Evolutionary conservation across 2,888 invertebrate genomes (phyloP), one percentile per base, ranked within the genome.

Genomic region (Ectropis crepuscularia): DNA sequence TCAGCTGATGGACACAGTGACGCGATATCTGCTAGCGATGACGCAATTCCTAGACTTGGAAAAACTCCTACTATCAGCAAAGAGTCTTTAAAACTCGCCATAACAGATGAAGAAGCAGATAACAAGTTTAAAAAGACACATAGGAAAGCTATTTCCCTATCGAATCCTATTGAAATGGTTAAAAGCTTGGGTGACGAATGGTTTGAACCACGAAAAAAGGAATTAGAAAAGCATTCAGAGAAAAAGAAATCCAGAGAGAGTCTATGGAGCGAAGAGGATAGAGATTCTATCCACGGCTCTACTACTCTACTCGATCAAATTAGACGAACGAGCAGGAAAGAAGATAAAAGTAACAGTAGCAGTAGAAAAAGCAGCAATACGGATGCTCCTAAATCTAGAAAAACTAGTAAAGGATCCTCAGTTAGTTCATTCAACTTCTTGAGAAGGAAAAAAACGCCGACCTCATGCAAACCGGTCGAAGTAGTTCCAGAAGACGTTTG

Each of bases 1-100:
- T 92, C 92, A 16, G 92, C 92, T 5, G 92, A 92, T 63, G 88
- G 92, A 42, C 91, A 92, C 71, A 91, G 91, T 66, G 92, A 93
- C 65, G 84, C 85, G 7, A 88, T 92, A 65, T 91, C 91, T 1
- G 91, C 90, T 16, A 92, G 92, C 62, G 92, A 92, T 58, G 90
- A 91, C 55, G 86, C 90, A 0, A 57, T 92, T 0, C 85, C 92
- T 0, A 79, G 88, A 39, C 83, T 92, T 8, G 74, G 85, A 51
- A 90, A 86, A 70, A 90, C 91, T 9, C 92, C 90, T 0, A 86
- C 91, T 0, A 87, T 91, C 63, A 92, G 92, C 79, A 92, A 92
- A 62, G 92, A 92, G 73, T 92, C 93, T 36, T 84, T 92, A 0
- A 92, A 92, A 77, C 72, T 92, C 37, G 90, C 90, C 0, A 79